A percentile compares a stretch with the other conserved stretches of the same genome.
Conservation (phyloP, 2,797 vertebrate species). For the Geotria australis region DNA sequence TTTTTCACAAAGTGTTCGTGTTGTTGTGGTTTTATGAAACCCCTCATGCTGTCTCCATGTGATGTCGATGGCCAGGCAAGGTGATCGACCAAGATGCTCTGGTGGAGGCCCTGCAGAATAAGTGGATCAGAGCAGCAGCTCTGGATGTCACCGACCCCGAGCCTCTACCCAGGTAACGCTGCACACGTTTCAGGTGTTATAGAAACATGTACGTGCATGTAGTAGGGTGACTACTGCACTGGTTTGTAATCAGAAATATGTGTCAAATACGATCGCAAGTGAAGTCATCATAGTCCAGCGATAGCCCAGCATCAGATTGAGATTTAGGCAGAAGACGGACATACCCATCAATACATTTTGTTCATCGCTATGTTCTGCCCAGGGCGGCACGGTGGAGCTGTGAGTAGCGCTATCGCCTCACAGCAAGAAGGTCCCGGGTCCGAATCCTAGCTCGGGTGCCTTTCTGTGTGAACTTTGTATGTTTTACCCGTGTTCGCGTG, state of each 20-base stretch:
- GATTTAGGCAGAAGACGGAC: too few relatives aligned
- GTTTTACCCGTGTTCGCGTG: too few relatives aligned
- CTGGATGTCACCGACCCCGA: conserved; percentile 33
- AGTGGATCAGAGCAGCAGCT: conserved; percentile 18
- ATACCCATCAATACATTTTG: not conserved
- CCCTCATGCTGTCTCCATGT: too few relatives aligned
- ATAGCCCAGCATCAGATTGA: too few relatives aligned
- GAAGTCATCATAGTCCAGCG: not conserved
- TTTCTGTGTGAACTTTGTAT: too few relatives aligned
- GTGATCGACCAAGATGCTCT: conserved; percentile 29
- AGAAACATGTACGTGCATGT: too few relatives aligned
- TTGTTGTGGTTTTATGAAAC: not conserved
- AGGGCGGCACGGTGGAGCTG: too few relatives aligned
- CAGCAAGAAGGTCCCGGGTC: too few relatives aligned
- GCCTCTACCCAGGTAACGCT: conserved; percentile 18
- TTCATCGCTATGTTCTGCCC: too few relatives aligned
- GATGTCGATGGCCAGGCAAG: conserved; percentile 9
- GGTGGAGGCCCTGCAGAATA: conserved; percentile 16
- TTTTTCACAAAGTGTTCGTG: not conserved
- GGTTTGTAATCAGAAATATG: not conserved
- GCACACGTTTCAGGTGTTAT: not conserved
- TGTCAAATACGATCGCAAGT: not conserved
- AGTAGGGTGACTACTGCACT: too few relatives aligned
- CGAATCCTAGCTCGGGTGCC: too few relatives aligned
- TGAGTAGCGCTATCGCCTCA: too few relatives aligned